Evolutionary conservation across 2,888 invertebrate species (phyloP).

Genomic region (Chironomus tentans): DNA sequence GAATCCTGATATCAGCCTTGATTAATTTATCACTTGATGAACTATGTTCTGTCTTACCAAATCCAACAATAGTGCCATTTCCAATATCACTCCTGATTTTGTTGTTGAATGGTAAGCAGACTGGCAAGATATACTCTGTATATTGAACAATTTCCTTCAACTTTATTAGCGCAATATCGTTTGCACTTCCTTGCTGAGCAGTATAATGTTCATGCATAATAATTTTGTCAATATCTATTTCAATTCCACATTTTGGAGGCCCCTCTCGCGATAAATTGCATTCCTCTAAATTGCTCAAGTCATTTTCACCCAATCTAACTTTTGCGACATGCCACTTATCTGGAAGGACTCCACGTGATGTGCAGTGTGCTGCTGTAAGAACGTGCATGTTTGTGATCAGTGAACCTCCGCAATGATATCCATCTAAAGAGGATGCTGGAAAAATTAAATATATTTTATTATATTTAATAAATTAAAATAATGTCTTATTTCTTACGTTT

Average conservation of each 20-base stretch:
- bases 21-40: neutral
- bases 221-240: neutral
- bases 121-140: neutral
- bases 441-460: no score
- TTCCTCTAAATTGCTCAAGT: neutral
- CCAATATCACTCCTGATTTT: neutral
- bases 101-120: neutral
- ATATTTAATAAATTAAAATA: no score
- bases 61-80: neutral
- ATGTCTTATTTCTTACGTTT: no score
- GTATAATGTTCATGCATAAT: neutral
- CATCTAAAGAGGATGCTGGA: neutral
- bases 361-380: constrained; percentile 2
- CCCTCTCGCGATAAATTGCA: neutral
- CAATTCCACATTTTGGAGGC: neutral
- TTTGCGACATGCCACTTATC: neutral
- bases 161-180: neutral
- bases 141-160: neutral
- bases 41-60: neutral
- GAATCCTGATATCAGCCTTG: neutral
- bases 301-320: constrained; percentile 3
- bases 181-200: neutral
- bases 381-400: constrained; percentile 2
- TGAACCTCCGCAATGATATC: neutral
- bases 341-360: neutral